Evolutionary conservation across 2,888 invertebrate genomes (phyloP).

Genomic region (Meganola albula): DNA sequence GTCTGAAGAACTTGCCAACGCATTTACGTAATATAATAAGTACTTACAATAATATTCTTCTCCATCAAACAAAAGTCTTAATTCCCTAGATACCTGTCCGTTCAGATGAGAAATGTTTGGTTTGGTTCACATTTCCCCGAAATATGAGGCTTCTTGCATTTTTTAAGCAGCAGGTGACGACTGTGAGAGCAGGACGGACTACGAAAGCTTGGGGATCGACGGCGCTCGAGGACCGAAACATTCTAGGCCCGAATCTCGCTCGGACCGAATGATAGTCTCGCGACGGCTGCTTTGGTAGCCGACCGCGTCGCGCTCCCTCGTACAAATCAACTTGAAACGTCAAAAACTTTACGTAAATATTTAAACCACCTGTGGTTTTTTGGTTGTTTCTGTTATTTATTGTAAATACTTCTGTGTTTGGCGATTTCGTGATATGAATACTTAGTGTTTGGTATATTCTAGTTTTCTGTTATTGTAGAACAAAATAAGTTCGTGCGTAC

Average conservation of each 20-base stretch:
- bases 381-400: too few species aligned
- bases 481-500: constrained; percentile 45
- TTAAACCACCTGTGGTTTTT: constrained; percentile 31
- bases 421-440: constrained; percentile 18
- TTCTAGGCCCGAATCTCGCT: too few species aligned
- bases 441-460: constrained; percentile 16
- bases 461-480: constrained; percentile 35
- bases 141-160: constrained; percentile 61
- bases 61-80: too few species aligned
- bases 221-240: constrained; percentile 34
- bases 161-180: constrained; percentile 64
- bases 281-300: constrained; percentile 53
- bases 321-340: constrained; percentile 40
- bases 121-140: constrained; percentile 66
- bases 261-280: constrained; percentile 59
- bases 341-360: constrained; percentile 67
- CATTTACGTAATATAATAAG: too few species aligned
- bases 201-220: constrained; percentile 56
- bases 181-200: constrained; percentile 59
- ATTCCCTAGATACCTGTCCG: constrained; percentile 57
- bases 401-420: constrained; percentile 33
- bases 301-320: constrained; percentile 41
- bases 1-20: too few species aligned
- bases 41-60: too few species aligned
- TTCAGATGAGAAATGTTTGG: constrained; percentile 48